Evolutionary conservation across 2,888 invertebrate species (phyloP), one percentile per base, ranked within the genome.

Genomic region (Carabus problematicus): DNA sequence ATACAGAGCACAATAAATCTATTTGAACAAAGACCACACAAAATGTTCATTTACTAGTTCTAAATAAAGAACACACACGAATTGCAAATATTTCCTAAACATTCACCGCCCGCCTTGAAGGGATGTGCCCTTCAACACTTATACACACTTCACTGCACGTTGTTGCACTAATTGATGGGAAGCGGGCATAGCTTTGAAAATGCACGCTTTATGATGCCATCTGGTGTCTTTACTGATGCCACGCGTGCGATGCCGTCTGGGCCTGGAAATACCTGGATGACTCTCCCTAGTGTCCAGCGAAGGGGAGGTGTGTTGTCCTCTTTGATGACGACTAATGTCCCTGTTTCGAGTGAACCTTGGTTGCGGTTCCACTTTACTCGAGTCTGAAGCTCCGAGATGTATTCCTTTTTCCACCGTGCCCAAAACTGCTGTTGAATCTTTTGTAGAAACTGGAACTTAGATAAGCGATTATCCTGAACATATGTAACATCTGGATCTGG

Each of bases 311-410:
- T 8, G 42, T 42, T 42, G 42, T 42, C 42, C 9, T 42, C 42
- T 42, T 42, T 42, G 42, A 42, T 42, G 42, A 42, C 9, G 42
- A 42, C 42, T 42, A 42, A 42, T 42, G 42, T 9, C 42, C 42
- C 42, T 9, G 9, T 8, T 42, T 42, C 9, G 42, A 42, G 8
- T 42, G 42, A 8, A 9, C 9, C 42, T 8, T 8, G 9, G 42
- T 42, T 8, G 42, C 9, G 8, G 9, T 9, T 8, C 42, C 42
- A 42, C 9, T 42, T 42, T 9, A 9, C 8, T 8, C 42, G 42
- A 8, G 8, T 8, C 9, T 42, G 42, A 9, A 42, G 42, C 9
- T 9, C 42, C 8, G 42, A 8, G 42, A 42, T 8, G 42, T 42
- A 42, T 42, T 42, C 42, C 9, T 42, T 42, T 8, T 9, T 42